These are phyloP conservation scores for Percina caprodes DNA, from an alignment of 2,113 vertebrate genomes.

Conservation along the genomic window DNA sequence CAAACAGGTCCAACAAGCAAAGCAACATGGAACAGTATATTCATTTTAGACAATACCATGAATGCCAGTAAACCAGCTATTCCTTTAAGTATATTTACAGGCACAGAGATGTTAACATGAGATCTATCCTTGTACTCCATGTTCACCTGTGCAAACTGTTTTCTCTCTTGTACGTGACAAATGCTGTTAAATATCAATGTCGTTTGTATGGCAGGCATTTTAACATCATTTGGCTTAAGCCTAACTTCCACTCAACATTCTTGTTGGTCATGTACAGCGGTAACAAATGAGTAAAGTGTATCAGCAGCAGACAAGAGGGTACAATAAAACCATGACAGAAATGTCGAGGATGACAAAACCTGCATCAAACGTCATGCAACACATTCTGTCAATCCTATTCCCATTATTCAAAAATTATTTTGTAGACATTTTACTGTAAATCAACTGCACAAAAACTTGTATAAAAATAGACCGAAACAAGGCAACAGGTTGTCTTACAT, in stretches of 20 bases:
- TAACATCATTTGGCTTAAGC: conserved; percentile 29
- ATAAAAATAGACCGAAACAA: conserved; percentile 68
- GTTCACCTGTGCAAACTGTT: conserved; percentile 28
- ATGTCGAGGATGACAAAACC: conserved; percentile 12
- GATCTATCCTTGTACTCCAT: conserved; percentile 1
- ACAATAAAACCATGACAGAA: conserved; percentile 13
- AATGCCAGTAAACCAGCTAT: conserved; percentile 6
- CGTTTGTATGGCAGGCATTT: not conserved
- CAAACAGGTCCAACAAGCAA: conserved; percentile 69
- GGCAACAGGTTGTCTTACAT: conserved; percentile 55
- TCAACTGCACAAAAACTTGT: conserved; percentile 19
- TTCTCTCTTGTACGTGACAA: conserved; percentile 4
- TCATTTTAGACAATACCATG: conserved; percentile 31
- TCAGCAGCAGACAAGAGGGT: conserved; percentile 45
- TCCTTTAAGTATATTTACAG: conserved; percentile 51
- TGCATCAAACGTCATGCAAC: conserved; percentile 33
- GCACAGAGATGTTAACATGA: conserved; percentile 36
- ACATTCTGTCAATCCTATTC: not conserved
- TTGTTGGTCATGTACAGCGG: conserved; percentile 45
- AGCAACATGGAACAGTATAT: conserved; percentile 50
- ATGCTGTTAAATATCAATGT: conserved; percentile 32
- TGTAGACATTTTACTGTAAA: conserved; percentile 18
- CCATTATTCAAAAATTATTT: not conserved
- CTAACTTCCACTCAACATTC: conserved; percentile 54
- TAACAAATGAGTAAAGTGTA: conserved; percentile 31